Conservation (phyloP, 2,888 invertebrate species). For the Gisinianus flammeolus region DNA sequence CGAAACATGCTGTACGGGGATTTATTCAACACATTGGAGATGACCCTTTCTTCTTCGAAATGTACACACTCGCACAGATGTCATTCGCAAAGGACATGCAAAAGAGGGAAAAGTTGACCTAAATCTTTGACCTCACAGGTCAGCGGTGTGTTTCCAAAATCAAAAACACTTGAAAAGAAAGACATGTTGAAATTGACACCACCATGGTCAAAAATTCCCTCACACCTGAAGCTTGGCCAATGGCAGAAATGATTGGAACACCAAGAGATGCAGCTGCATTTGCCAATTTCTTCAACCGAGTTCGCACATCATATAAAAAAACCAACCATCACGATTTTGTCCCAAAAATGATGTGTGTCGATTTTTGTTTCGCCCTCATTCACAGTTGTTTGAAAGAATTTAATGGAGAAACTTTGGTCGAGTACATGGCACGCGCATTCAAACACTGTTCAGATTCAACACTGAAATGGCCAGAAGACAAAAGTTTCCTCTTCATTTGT, state of each 20-base stretch:
- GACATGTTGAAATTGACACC: not conserved
- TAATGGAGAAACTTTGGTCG: not conserved
- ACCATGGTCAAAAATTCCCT: not conserved
- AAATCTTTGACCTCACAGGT: not conserved
- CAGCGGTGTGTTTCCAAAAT: not conserved
- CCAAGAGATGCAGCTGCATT: not conserved
- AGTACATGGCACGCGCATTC: not conserved
- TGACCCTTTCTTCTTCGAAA: not conserved
- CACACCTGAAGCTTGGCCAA: not conserved
- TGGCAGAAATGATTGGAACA: not conserved
- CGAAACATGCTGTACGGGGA: not conserved
- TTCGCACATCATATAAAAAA: not conserved
- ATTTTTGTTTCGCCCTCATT: constrained; percentile 2
- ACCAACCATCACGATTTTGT: not conserved
- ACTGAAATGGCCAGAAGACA: not conserved
- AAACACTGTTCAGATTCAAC: not conserved
- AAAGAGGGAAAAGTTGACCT: not conserved
- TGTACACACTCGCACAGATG: not conserved
- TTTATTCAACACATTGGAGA: not conserved
- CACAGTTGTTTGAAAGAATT: constrained; percentile 5
- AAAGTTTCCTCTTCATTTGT: not conserved
- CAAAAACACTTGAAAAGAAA: not conserved
- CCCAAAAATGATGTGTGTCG: not conserved
- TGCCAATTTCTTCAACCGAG: not conserved
- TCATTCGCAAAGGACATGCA: not conserved